Evolutionary conservation across 2,797 vertebrate genomes (phyloP).

Genomic region (Tokudaia tokunoshimensis): DNA sequence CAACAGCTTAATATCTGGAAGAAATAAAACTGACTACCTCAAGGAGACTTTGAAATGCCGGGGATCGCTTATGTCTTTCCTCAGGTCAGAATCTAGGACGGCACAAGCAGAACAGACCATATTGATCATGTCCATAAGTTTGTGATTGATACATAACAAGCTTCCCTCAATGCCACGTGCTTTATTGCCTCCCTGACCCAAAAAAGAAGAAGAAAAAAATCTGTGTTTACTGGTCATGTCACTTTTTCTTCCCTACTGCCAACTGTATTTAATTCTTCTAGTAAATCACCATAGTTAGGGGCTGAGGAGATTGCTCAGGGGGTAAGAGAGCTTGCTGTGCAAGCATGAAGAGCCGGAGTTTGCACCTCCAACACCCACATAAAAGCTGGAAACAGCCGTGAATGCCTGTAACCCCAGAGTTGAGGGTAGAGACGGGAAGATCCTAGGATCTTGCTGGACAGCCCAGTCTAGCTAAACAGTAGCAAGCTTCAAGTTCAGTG

Average conservation of each 20-base stretch:
- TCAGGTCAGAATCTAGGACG: neutral
- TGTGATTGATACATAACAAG: neutral
- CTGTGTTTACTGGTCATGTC: neutral
- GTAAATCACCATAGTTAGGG: neutral
- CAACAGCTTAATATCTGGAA: slow-evolving; percentile 44
- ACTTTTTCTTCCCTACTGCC: neutral
- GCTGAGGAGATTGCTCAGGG: neutral
- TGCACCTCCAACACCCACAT: neutral
- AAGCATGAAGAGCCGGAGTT: no score
- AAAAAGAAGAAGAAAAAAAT: neutral
- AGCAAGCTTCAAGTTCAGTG: neutral
- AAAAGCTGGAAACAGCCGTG: neutral
- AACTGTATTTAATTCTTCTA: neutral
- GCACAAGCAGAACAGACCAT: neutral
- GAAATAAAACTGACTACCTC: slow-evolving; percentile 40
- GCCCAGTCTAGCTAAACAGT: neutral
- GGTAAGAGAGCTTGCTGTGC: neutral
- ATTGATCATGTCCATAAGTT: neutral
- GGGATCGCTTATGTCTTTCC: neutral
- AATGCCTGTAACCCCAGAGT: neutral
- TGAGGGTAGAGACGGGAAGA: neutral
- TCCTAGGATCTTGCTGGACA: neutral
- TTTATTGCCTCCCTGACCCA: neutral
- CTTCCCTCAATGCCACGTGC: neutral
- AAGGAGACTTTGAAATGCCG: neutral